These are phyloP conservation scores for Bufotes viridis DNA, from an alignment of 2,797 vertebrate genomes.

Conservation along the genomic window DNA sequence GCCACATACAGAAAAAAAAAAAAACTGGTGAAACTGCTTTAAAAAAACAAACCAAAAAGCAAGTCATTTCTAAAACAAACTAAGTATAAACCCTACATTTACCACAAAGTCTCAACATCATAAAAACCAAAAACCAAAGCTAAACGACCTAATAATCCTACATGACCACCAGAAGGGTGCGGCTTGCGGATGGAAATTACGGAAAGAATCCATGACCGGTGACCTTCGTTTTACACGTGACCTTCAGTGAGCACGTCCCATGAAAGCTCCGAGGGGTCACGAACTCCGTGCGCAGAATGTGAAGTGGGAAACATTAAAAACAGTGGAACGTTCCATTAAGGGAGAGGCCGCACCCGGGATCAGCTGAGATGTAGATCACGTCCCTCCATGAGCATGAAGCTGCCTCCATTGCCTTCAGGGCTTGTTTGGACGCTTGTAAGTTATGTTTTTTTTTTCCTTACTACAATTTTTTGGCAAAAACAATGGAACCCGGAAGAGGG, in stretches of 20 bases:
- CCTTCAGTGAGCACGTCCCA: constrained; percentile 21
- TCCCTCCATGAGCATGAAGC: neutral
- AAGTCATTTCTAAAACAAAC: too few relatives aligned
- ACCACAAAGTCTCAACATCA: neutral
- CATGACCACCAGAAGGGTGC: neutral
- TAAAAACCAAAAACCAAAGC: neutral
- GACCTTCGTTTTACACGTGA: constrained; percentile 8
- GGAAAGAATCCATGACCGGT: neutral
- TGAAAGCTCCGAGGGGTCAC: constrained; percentile 15
- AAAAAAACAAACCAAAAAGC: too few relatives aligned
- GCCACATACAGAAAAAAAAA: too few relatives aligned
- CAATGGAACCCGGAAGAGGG: neutral
- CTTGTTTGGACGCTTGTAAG: neutral
- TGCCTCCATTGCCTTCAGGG: neutral
- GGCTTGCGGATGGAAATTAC: neutral
- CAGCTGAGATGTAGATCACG: neutral
- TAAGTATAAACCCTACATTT: neutral
- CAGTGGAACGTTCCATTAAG: neutral
- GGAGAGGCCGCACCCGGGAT: neutral
- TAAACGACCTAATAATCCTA: neutral
- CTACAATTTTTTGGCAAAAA: too few relatives aligned
- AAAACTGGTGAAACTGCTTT: too few relatives aligned
- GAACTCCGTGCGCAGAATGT: constrained; percentile 27
- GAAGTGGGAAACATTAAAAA: constrained; percentile 7
- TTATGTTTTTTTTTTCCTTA: too few relatives aligned